These are phyloP conservation scores for Apus apus DNA, from an alignment of 2,113 vertebrate species.

Conservation along the genomic window DNA sequence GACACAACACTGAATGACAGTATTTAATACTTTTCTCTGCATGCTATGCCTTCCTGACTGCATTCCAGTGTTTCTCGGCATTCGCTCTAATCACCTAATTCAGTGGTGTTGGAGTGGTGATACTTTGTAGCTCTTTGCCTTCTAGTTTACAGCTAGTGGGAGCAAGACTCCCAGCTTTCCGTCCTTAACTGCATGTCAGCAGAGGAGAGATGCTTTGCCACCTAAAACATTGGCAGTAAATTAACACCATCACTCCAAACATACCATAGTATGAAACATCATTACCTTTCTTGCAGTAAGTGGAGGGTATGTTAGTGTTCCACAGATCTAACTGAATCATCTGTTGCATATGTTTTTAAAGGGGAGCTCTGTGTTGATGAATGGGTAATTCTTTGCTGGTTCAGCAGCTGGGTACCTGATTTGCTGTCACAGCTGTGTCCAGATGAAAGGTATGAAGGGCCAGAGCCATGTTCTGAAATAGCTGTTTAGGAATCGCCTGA, in stretches of 20 bases:
- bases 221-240: background rate
- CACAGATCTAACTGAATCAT: background rate
- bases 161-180: background rate
- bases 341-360: background rate
- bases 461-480: background rate
- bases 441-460: background rate
- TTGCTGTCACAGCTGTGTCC: background rate
- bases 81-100: background rate
- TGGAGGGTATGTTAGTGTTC: background rate
- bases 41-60: background rate
- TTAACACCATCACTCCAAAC: background rate
- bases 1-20: background rate
- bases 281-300: accelerated
- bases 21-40: background rate
- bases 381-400: background rate
- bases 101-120: accelerated
- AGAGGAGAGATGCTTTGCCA: background rate
- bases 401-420: background rate
- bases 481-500: background rate
- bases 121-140: background rate
- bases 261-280: background rate
- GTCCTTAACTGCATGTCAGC: background rate
- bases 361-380: background rate
- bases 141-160: background rate
- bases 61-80: background rate